Evolutionary conservation across 2,888 invertebrate genomes (phyloP).

Genomic region (Laspeyria flexula): DNA sequence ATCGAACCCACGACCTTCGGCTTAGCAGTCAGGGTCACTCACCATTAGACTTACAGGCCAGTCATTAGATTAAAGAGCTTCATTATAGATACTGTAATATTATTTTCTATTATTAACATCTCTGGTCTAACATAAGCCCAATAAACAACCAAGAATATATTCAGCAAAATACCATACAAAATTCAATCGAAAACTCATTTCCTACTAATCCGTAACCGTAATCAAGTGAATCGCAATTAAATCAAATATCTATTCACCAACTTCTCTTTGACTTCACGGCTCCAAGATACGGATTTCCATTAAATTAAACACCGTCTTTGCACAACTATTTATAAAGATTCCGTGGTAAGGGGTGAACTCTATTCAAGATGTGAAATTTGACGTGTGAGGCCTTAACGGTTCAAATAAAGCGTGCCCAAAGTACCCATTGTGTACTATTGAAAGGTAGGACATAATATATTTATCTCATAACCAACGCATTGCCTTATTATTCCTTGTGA

Average conservation of each 20-base stretch:
- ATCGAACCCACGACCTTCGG: too few species aligned
- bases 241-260: constrained; percentile 59
- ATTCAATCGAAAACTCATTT: constrained; percentile 21
- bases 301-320: constrained; percentile 80
- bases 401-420: constrained; percentile 62
- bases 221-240: constrained; percentile 66
- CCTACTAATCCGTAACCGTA: constrained; percentile 45
- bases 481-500: constrained; percentile 73
- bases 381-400: constrained; percentile 76
- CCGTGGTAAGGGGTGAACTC: constrained; percentile 62
- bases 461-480: constrained; percentile 69
- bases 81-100: too few species aligned
- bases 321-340: constrained; percentile 85
- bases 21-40: too few species aligned
- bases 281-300: constrained; percentile 78
- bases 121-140: too few species aligned
- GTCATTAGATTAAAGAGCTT: too few species aligned
- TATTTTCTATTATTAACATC: too few species aligned
- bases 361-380: constrained; percentile 85
- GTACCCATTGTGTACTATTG: constrained; percentile 62
- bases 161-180: not conserved
- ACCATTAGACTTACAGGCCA: too few species aligned
- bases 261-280: constrained; percentile 68
- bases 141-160: too few species aligned
- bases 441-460: constrained; percentile 68